Conservation (phyloP, 2,888 invertebrate species). For the Hypsopygia costalis region DNA sequence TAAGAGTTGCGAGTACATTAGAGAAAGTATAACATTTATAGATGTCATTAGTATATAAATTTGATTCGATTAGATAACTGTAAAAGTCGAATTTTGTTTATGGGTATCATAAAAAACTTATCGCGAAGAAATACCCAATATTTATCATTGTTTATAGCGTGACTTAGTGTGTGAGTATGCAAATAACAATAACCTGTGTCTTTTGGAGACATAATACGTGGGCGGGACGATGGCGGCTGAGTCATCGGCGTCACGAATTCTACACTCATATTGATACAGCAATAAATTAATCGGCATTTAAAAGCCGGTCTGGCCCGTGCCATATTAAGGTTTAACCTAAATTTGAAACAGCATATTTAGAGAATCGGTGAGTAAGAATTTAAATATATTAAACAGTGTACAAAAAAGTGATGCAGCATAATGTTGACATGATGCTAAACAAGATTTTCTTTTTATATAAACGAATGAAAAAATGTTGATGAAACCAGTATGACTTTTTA, state of each 20-base stretch:
- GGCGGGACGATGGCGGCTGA: constrained; percentile 45
- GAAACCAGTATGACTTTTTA: background rate
- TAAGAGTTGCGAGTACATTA: constrained; percentile 1
- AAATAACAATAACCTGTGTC: constrained; percentile 35
- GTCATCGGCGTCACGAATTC: constrained; percentile 47
- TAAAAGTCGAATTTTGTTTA: constrained; percentile 24
- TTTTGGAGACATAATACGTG: constrained; percentile 36
- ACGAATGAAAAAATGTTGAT: background rate
- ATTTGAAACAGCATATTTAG: constrained; percentile 11
- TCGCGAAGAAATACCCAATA: constrained; percentile 21
- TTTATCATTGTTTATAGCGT: constrained; percentile 31
- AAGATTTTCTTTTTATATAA: no score
- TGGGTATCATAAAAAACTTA: constrained; percentile 22
- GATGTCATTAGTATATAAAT: background rate
- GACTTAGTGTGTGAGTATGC: constrained; percentile 32
- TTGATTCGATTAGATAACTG: constrained; percentile 22
- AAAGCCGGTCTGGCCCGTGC: constrained; percentile 34
- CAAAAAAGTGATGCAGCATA: no score
- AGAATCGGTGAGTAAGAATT: constrained; percentile 1
- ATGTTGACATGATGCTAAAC: no score
- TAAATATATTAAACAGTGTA: no score
- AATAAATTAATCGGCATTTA: constrained; percentile 41
- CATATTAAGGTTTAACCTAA: constrained; percentile 13
- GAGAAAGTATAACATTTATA: constrained; percentile 2
- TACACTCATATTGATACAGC: constrained; percentile 44